Evolutionary conservation across 2,888 invertebrate species (phyloP).

Genomic region (Coecobrya sp.): DNA sequence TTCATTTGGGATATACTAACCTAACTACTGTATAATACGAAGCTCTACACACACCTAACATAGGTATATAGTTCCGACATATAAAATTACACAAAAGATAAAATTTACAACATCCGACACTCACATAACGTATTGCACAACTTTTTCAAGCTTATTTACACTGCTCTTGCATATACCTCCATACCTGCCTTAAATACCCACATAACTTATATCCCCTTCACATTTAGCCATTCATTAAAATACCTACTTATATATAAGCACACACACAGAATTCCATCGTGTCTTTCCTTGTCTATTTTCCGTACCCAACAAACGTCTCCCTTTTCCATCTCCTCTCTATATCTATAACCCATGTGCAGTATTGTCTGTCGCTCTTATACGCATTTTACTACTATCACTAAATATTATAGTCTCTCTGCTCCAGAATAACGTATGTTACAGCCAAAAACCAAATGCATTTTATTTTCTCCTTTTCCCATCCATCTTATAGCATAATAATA

Average conservation of each 20-base stretch:
- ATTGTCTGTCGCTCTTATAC: background rate
- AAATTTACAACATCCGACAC: conserved; percentile 53
- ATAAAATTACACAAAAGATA: conserved; percentile 27
- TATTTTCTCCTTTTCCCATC: conserved; percentile 47
- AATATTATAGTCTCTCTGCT: background rate
- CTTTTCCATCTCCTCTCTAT: background rate
- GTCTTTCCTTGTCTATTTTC: background rate
- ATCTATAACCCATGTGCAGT: background rate
- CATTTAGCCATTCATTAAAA: conserved; percentile 48
- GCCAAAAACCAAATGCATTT: conserved; percentile 61
- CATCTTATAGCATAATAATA: conserved; percentile 43
- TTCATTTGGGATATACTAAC: too few species aligned
- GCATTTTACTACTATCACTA: background rate
- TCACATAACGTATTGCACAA: conserved; percentile 19
- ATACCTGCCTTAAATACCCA: conserved; percentile 29
- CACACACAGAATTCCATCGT: conserved; percentile 1
- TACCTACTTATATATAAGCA: background rate
- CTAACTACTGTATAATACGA: too few species aligned
- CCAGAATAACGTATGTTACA: conserved; percentile 35
- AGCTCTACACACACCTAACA: background rate
- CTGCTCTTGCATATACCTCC: background rate
- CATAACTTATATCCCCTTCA: conserved; percentile 28
- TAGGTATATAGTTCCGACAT: background rate
- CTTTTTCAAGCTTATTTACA: conserved; percentile 37
- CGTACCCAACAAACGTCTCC: too few species aligned